phyloP scores from a whole-genome alignment of 2,888 invertebrate species.

The Pachydiplax longipennis region DNA sequence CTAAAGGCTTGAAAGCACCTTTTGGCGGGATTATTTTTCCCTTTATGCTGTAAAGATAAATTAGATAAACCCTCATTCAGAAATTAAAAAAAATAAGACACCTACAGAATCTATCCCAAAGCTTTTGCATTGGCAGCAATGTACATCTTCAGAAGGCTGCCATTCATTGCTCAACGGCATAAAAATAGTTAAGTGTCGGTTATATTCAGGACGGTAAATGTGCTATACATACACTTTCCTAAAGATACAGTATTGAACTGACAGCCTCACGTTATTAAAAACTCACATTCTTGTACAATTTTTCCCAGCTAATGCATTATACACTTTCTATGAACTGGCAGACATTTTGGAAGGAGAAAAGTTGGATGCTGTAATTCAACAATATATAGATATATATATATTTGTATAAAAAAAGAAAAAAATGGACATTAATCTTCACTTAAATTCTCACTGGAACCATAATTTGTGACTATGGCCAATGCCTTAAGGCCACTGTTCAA shows the following conservation, averaged over 20 bases:
- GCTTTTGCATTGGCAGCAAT: constrained; percentile 37
- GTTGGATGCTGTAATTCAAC: constrained; percentile 44
- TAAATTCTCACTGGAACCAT: constrained; percentile 44
- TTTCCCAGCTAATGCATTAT: constrained; percentile 41
- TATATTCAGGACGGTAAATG: constrained; percentile 46
- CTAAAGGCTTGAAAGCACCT: constrained; percentile 38
- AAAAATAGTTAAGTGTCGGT: constrained; percentile 46
- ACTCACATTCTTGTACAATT: constrained; percentile 29
- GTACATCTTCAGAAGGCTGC: constrained; percentile 29
- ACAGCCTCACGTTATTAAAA: constrained; percentile 41
- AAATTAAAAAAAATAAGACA: constrained; percentile 15
- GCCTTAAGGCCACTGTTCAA: constrained; percentile 42
- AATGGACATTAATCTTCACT: constrained; percentile 43
- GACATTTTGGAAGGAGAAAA: constrained; percentile 45
- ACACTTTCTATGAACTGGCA: constrained; percentile 44
- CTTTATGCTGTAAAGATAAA: constrained; percentile 22
- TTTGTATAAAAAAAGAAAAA: constrained; percentile 44
- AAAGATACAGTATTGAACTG: constrained; percentile 41
- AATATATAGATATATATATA: constrained; percentile 7
- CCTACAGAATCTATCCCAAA: constrained; percentile 32
- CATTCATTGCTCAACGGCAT: constrained; percentile 31
- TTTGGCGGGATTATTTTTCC: constrained; percentile 24
- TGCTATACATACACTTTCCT: constrained; percentile 44
- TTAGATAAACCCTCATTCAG: constrained; percentile 3
- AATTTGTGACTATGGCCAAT: constrained; percentile 43